Conservation (phyloP, 2,797 vertebrate genomes). For the Cossypha dichroa region DNA sequence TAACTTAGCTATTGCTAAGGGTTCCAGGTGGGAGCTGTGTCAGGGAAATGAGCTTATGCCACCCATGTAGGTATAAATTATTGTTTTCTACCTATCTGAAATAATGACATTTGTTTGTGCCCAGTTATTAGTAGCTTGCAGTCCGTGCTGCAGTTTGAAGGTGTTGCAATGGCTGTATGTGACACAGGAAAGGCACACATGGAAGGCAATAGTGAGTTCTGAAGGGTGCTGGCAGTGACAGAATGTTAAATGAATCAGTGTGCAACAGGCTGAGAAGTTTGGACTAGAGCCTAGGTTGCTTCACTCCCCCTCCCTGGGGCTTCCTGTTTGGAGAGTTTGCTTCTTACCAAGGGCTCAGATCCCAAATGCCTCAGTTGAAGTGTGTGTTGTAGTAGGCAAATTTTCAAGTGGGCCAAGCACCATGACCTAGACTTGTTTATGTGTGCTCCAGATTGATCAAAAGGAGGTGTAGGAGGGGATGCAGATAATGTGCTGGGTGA, state of each 20-base stretch:
- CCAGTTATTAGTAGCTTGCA: neutral
- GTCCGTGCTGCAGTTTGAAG: accelerated
- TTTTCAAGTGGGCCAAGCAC: neutral
- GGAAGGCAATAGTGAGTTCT: neutral
- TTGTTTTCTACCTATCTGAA: neutral
- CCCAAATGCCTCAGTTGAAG: neutral
- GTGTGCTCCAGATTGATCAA: neutral
- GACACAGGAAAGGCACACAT: accelerated
- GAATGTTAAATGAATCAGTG: neutral
- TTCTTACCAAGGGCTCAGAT: neutral
- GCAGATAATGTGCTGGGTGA: neutral
- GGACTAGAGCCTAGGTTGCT: neutral
- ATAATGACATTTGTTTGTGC: neutral
- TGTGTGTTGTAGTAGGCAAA: neutral
- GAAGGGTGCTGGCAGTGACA: neutral
- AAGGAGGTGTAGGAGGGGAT: constrained; percentile 11
- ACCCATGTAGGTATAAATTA: neutral
- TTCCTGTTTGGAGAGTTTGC: neutral
- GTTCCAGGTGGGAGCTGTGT: neutral
- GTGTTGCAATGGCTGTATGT: accelerated
- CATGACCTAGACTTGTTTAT: neutral
- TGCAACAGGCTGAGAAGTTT: neutral
- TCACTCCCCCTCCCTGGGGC: neutral
- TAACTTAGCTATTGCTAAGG: neutral
- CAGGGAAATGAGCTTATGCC: neutral